These are phyloP conservation scores for Oryzias sinensis DNA, from an alignment of 2,797 vertebrate species.

Conservation along the genomic window DNA sequence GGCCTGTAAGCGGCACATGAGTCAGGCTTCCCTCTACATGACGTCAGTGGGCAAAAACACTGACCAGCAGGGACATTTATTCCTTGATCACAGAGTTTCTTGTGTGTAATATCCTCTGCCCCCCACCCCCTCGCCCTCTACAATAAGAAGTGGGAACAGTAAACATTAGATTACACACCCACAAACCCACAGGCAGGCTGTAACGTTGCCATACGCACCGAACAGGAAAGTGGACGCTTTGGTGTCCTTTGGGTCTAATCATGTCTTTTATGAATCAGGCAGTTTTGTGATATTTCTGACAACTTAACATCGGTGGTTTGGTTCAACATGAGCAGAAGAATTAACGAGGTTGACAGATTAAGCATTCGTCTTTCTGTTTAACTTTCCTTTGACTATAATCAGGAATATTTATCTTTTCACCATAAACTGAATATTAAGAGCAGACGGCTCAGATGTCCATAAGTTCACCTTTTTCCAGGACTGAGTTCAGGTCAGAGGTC, in stretches of 20 bases:
- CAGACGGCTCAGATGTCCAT: too few species aligned
- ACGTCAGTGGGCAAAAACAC: neutral
- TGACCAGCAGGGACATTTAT: neutral
- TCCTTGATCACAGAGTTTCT: neutral
- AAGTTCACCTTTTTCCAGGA: too few species aligned
- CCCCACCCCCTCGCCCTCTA: neutral
- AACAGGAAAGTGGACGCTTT: conserved; percentile 44
- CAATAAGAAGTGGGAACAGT: conserved; percentile 4
- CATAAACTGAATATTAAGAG: too few species aligned
- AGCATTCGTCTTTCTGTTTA: too few species aligned
- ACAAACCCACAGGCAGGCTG: conserved; percentile 9
- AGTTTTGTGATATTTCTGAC: neutral
- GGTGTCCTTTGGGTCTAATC: conserved; percentile 15
- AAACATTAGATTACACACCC: conserved; percentile 11
- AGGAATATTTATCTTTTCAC: too few species aligned
- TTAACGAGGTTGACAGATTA: too few species aligned
- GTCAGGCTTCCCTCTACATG: conserved; percentile 10
- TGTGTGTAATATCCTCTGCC: neutral
- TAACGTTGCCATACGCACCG: conserved; percentile 53
- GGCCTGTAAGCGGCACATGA: conserved; percentile 4
- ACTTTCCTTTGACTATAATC: too few species aligned
- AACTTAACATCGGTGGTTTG: neutral
- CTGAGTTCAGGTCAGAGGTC: neutral
- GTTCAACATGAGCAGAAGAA: too few species aligned
- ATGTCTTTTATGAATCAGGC: neutral